Evolutionary conservation across 1,140 invertebrate species (phyloP).

Genomic region (Dryas iulia): DNA sequence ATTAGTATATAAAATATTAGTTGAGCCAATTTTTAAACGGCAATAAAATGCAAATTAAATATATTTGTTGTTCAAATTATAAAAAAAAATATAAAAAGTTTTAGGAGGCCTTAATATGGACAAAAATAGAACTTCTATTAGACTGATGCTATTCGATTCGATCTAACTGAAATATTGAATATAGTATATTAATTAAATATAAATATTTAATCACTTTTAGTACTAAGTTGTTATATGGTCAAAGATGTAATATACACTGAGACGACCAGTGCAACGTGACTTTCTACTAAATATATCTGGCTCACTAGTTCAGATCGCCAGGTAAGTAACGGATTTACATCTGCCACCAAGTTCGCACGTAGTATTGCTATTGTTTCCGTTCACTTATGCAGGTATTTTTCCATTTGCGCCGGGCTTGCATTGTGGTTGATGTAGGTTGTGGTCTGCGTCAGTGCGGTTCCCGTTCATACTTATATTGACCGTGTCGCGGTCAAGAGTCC

Average conservation of each 20-base stretch:
- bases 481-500: conserved; percentile 48
- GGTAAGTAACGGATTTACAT: conserved; percentile 51
- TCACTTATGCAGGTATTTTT: conserved; percentile 54
- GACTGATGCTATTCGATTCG: too few relatives aligned
- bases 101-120: too few relatives aligned
- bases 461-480: conserved; percentile 43
- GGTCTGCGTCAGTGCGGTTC: conserved; percentile 40
- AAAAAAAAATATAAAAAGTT: conserved; percentile 11
- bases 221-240: too few relatives aligned
- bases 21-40: too few relatives aligned
- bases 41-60: conserved; percentile 22
- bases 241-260: too few relatives aligned
- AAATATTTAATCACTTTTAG: conserved; percentile 11
- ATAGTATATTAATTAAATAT: too few relatives aligned
- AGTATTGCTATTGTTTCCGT: conserved; percentile 55
- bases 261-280: conserved; percentile 34
- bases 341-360: conserved; percentile 44
- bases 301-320: conserved; percentile 42
- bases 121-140: too few relatives aligned
- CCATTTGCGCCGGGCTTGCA: conserved; percentile 46
- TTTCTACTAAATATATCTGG: conserved; percentile 49
- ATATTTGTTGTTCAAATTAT: neutral
- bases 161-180: too few relatives aligned
- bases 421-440: conserved; percentile 56
- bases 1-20: too few relatives aligned